phyloP scores from a whole-genome alignment of 1,140 invertebrate species.

The Bombyx mandarina region DNA sequence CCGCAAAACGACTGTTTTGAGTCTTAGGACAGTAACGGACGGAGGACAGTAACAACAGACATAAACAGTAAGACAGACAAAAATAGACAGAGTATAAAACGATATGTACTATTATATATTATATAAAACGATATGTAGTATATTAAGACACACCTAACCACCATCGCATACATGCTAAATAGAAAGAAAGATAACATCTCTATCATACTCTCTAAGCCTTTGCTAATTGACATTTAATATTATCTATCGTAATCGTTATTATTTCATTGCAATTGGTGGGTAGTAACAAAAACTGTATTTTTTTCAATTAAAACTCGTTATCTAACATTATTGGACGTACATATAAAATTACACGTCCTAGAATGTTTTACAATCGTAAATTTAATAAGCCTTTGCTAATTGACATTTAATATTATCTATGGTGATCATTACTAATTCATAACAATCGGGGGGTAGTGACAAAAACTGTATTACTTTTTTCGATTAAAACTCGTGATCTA shows the following conservation, averaged over 20 bases:
- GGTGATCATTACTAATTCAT: too few relatives aligned
- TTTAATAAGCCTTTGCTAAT: background rate
- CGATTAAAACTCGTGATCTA: background rate
- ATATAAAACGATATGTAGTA: background rate
- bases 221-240: too few relatives aligned
- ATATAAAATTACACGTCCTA: background rate
- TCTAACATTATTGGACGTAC: background rate
- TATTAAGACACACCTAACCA: too few relatives aligned
- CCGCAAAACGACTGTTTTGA: too few relatives aligned
- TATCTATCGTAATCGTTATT: too few relatives aligned
- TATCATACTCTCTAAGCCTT: too few relatives aligned
- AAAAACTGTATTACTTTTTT: background rate
- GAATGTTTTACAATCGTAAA: constrained; percentile 11
- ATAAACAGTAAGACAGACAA: background rate
- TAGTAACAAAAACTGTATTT: background rate
- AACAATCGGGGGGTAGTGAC: too few relatives aligned
- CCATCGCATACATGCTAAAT: too few relatives aligned
- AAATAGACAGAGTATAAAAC: background rate
- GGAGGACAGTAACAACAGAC: background rate
- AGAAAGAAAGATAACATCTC: too few relatives aligned
- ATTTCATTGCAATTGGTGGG: too few relatives aligned
- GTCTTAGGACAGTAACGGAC: too few relatives aligned
- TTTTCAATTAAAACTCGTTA: background rate
- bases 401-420: too few relatives aligned
- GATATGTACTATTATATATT: constrained; percentile 6